phyloP scores from a whole-genome alignment of 2,113 vertebrate genomes.

The Agapornis roseicollis region DNA sequence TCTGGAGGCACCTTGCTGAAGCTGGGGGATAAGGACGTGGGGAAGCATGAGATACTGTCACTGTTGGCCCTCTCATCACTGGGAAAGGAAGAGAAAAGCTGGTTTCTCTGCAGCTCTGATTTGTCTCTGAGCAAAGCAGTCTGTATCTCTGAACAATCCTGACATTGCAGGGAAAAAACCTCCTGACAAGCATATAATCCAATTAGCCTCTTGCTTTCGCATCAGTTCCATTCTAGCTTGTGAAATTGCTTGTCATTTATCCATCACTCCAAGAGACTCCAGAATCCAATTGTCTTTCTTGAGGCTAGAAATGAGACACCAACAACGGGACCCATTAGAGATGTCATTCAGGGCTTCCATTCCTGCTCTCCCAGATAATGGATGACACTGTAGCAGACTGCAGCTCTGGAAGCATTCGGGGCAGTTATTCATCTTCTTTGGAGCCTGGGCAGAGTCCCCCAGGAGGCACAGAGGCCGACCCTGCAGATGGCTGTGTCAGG shows the following conservation, averaged over 20 bases:
- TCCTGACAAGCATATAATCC: constrained; percentile 44
- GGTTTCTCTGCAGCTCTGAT: background rate
- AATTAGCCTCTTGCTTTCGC: background rate
- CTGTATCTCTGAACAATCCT: background rate
- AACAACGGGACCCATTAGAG: background rate
- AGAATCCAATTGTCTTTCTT: background rate
- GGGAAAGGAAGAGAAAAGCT: background rate
- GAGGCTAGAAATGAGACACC: background rate
- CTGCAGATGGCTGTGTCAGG: background rate
- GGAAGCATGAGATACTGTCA: background rate
- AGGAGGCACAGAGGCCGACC: background rate
- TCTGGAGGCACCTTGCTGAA: background rate
- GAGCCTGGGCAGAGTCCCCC: background rate
- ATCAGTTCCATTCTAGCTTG: constrained; percentile 11
- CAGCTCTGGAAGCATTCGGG: background rate
- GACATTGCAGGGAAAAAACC: background rate
- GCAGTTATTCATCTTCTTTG: background rate
- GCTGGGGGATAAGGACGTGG: background rate
- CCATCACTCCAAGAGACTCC: constrained; percentile 13
- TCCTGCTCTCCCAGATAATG: background rate
- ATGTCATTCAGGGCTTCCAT: background rate
- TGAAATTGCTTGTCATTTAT: constrained; percentile 27
- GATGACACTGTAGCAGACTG: background rate
- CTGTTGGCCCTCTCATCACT: background rate
- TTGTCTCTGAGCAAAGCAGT: background rate